These are phyloP conservation scores for Tenthredo notha DNA, from an alignment of 2,888 invertebrate species.

Conservation along the genomic window DNA sequence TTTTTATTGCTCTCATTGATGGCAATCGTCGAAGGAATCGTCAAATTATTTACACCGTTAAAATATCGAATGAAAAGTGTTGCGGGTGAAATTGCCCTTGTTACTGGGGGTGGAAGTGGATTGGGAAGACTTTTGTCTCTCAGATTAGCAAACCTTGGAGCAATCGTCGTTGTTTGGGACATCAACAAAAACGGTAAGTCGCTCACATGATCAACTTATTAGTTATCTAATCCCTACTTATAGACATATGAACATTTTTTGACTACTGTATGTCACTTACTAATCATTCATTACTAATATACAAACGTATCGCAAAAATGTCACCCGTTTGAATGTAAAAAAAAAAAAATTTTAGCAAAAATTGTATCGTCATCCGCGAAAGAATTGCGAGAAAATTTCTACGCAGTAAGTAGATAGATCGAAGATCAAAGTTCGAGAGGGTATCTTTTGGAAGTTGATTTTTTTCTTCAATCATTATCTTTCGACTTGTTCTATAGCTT, in stretches of 20 bases:
- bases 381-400: background rate
- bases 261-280: background rate
- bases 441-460: background rate
- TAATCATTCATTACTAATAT: background rate
- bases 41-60: constrained; percentile 80
- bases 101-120: constrained; percentile 95
- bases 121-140: constrained; percentile 89
- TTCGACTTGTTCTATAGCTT: background rate
- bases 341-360: background rate
- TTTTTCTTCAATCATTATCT: background rate
- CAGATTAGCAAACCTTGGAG: constrained; percentile 88
- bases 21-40: constrained; percentile 80
- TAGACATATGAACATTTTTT: background rate
- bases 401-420: background rate
- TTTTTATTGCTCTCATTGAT: constrained; percentile 80
- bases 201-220: background rate
- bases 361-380: background rate
- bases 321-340: background rate
- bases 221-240: background rate
- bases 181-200: constrained; percentile 89
- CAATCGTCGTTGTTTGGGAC: constrained; percentile 93
- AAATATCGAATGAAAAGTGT: constrained; percentile 86
- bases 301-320: background rate
- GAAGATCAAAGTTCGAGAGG: background rate
- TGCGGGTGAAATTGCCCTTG: constrained; percentile 88